Evolutionary conservation across 2,888 invertebrate species (phyloP).

Genomic region (Temnothorax rugatulus): DNA sequence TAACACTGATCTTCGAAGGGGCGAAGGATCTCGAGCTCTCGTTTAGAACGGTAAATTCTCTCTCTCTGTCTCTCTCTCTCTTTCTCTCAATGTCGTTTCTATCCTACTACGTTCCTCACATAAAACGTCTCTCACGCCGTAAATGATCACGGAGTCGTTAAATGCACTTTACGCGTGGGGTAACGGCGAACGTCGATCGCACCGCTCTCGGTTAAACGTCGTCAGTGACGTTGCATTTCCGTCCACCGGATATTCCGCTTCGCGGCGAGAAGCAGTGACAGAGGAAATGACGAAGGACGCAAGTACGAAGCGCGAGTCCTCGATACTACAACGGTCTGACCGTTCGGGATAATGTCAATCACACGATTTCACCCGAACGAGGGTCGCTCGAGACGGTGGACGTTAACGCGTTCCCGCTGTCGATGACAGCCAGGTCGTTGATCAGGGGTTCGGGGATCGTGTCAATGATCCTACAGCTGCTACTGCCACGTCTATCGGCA

Average conservation of each 20-base stretch:
- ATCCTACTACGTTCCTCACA: background rate
- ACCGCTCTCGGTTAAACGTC: constrained; percentile 10
- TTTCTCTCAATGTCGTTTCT: background rate
- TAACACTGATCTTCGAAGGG: background rate
- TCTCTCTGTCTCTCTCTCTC: background rate
- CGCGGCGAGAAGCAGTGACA: background rate
- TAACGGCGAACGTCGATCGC: constrained; percentile 22
- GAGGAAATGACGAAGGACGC: constrained; percentile 25
- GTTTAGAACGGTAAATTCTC: background rate
- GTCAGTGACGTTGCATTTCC: constrained; percentile 21
- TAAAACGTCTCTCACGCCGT: background rate
- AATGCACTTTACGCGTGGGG: constrained; percentile 1
- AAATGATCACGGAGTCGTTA: background rate
- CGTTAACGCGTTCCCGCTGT: constrained; percentile 53
- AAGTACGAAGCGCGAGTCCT: constrained; percentile 22
- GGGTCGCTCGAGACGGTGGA: constrained; percentile 43
- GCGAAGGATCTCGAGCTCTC: background rate
- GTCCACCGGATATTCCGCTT: background rate
- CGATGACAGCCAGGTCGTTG: constrained; percentile 49
- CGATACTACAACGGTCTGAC: constrained; percentile 43
- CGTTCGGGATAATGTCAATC: constrained; percentile 60
- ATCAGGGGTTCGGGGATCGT: constrained; percentile 39
- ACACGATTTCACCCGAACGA: constrained; percentile 48
- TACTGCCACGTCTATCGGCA: constrained; percentile 9
- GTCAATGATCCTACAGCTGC: constrained; percentile 46